Conservation (phyloP, 2,797 vertebrate genomes). For the Florisuga fusca region DNA sequence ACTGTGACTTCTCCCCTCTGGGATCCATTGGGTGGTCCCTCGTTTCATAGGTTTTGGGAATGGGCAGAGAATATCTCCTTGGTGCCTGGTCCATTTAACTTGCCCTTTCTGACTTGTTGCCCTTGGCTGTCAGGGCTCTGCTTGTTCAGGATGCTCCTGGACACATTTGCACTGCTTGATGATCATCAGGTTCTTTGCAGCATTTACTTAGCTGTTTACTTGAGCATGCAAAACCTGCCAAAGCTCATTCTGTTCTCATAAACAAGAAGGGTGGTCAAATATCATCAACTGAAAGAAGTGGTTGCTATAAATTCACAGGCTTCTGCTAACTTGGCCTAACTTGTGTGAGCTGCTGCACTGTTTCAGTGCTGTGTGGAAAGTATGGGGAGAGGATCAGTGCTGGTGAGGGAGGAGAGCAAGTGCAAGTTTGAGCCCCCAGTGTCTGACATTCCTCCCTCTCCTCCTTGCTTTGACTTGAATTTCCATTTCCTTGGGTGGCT, state of each 20-base stretch:
- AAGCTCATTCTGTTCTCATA: not conserved
- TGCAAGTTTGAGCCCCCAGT: accelerated
- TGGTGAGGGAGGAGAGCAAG: not conserved
- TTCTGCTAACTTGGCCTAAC: not conserved
- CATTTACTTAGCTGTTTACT: not conserved
- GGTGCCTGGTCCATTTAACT: not conserved
- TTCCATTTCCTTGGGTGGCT: not conserved
- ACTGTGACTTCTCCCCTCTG: not conserved
- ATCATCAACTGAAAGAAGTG: accelerated
- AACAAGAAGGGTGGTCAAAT: accelerated
- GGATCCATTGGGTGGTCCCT: not conserved
- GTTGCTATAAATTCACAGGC: not conserved
- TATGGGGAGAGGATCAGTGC: accelerated
- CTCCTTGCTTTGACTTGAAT: accelerated
- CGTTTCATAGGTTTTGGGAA: accelerated
- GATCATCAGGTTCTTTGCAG: accelerated
- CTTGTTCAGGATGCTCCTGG: not conserved
- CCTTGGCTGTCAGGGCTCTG: not conserved
- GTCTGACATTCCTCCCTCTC: not conserved
- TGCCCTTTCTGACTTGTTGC: not conserved
- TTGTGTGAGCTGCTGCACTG: not conserved
- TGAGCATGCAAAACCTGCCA: accelerated
- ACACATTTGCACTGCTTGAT: accelerated
- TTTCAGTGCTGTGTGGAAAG: not conserved
- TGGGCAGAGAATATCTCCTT: not conserved